Evolutionary conservation across 2,888 invertebrate species (phyloP).

Genomic region (Eristalis pertinax): DNA sequence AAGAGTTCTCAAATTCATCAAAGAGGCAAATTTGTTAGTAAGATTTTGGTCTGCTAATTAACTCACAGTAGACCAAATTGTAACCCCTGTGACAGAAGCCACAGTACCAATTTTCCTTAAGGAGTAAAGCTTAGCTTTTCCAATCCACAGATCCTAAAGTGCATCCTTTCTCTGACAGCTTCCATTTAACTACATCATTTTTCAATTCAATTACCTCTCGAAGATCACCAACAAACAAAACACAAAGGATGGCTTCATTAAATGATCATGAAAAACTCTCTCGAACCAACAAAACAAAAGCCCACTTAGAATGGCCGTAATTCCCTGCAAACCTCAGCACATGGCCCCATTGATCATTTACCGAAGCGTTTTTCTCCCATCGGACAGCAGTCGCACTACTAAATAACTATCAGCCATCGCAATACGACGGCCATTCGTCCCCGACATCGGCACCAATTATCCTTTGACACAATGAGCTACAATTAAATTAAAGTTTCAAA

Average conservation of each 20-base stretch:
- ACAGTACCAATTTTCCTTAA: too few species aligned
- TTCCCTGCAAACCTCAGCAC: not conserved
- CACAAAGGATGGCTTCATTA: not conserved
- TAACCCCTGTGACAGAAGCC: too few species aligned
- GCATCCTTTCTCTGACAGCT: too few species aligned
- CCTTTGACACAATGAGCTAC: conserved; percentile 37
- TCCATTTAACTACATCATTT: not conserved
- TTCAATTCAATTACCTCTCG: not conserved
- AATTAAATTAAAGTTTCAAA: conserved; percentile 54
- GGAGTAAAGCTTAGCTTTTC: too few species aligned
- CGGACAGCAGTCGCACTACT: not conserved
- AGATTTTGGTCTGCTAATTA: too few species aligned
- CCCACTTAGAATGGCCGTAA: not conserved
- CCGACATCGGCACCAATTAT: conserved; percentile 34
- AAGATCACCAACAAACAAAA: not conserved
- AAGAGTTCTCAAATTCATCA: too few species aligned
- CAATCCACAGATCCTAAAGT: too few species aligned
- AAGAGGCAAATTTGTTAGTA: too few species aligned
- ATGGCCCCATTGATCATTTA: not conserved
- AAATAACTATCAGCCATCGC: not conserved
- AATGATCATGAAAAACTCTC: not conserved
- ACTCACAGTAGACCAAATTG: too few species aligned
- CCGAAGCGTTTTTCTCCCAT: not conserved
- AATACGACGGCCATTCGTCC: not conserved
- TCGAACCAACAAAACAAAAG: not conserved